Evolutionary conservation across 2,797 vertebrate species (phyloP).

Genomic region (Loris lydekkerianus): DNA sequence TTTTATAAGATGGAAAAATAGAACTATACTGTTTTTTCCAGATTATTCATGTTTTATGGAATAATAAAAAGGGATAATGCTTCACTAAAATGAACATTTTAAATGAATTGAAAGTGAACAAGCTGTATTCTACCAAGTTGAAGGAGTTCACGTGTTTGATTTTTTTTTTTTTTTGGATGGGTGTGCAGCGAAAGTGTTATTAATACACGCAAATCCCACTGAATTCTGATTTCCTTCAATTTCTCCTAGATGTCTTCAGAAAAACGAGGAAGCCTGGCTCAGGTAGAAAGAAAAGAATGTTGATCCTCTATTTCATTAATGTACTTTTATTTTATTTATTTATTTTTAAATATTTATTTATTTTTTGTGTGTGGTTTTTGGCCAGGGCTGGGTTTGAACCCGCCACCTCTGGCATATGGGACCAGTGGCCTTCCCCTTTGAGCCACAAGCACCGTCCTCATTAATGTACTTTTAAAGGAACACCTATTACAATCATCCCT

Average conservation of each 20-base stretch:
- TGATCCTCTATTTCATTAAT: neutral
- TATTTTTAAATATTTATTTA: too few species aligned
- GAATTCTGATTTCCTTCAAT: neutral
- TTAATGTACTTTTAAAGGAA: neutral
- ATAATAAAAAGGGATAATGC: slow-evolving; percentile 41
- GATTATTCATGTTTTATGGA: neutral
- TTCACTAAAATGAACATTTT: slow-evolving; percentile 39
- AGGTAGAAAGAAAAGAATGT: neutral
- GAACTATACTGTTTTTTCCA: neutral
- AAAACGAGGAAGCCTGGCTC: slow-evolving; percentile 16
- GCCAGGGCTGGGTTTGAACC: too few species aligned
- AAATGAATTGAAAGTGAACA: slow-evolving; percentile 21
- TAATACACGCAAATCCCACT: neutral
- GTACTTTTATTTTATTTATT: neutral
- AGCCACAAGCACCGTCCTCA: neutral
- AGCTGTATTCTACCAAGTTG: neutral
- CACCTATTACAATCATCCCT: neutral
- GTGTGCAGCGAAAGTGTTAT: neutral
- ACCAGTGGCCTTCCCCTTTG: too few species aligned
- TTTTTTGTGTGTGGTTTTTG: too few species aligned
- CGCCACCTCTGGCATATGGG: too few species aligned
- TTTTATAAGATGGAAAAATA: neutral
- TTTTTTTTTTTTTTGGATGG: neutral
- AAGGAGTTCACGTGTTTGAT: neutral
- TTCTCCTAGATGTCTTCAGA: neutral